phyloP scores from a whole-genome alignment of 2,888 invertebrate species.

The Euphydryas editha region DNA sequence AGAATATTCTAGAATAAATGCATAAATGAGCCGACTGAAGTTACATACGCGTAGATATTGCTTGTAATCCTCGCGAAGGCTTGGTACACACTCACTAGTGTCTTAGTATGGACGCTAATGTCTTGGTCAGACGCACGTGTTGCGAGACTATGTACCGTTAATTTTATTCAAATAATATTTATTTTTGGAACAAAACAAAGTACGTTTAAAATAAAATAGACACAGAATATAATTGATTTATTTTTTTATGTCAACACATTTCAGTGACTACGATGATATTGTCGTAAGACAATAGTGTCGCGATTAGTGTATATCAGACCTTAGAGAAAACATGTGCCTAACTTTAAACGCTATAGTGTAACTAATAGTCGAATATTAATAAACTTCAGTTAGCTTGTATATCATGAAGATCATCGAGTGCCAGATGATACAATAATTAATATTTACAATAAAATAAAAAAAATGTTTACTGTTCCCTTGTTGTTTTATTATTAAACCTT shows the following conservation, averaged over 20 bases:
- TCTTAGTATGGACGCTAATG: slow-evolving; percentile 14
- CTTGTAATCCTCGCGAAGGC: slow-evolving; percentile 63
- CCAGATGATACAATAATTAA: slow-evolving; percentile 79
- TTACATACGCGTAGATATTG: slow-evolving; percentile 54
- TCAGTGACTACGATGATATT: background rate
- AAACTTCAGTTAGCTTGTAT: slow-evolving; percentile 28
- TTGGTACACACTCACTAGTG: slow-evolving; percentile 13
- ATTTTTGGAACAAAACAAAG: too few species aligned
- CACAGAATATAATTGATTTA: too few species aligned
- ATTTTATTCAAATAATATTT: too few species aligned
- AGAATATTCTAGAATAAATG: slow-evolving; percentile 52
- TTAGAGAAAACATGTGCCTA: slow-evolving; percentile 21
- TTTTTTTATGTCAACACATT: too few species aligned
- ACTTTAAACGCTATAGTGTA: slow-evolving; percentile 19
- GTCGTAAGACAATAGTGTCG: background rate
- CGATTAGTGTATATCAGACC: slow-evolving; percentile 5
- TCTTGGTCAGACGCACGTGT: slow-evolving; percentile 5
- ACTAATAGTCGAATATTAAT: slow-evolving; percentile 39
- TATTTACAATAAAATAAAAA: slow-evolving; percentile 80
- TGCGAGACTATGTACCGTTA: slow-evolving; percentile 1
- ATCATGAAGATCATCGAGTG: slow-evolving; percentile 69
- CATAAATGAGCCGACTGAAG: slow-evolving; percentile 73
- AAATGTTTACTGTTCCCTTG: slow-evolving; percentile 79
- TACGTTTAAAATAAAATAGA: too few species aligned
- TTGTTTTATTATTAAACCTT: slow-evolving; percentile 58